These are phyloP conservation scores for Rissa tridactyla DNA, from an alignment of 2,113 vertebrate genomes.

Conservation along the genomic window DNA sequence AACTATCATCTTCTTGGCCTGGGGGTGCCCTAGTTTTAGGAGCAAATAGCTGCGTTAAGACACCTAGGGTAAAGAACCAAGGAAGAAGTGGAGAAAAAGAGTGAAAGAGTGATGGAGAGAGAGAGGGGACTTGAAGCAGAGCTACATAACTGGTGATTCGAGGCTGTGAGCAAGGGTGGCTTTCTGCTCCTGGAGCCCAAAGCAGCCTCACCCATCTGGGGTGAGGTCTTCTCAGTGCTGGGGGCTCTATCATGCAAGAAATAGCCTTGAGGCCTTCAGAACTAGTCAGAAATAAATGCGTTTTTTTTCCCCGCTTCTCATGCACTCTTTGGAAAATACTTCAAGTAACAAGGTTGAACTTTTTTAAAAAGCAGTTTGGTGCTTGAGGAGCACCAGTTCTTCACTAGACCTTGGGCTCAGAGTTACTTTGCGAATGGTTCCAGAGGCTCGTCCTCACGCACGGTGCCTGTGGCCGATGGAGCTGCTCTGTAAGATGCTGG, in stretches of 20 bases:
- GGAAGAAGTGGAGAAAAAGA: not conserved
- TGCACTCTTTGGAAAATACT: not conserved
- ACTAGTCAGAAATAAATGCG: too few relatives aligned
- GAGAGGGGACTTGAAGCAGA: not conserved
- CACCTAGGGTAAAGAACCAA: not conserved
- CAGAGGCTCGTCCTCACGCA: fast-evolving
- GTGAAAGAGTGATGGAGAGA: not conserved
- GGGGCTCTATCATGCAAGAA: not conserved
- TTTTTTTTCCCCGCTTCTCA: too few relatives aligned
- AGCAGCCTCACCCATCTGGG: not conserved
- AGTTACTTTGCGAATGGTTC: not conserved
- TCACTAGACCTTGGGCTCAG: not conserved
- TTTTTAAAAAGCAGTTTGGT: not conserved
- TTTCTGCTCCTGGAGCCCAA: not conserved
- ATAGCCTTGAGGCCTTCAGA: not conserved
- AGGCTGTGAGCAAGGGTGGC: not conserved
- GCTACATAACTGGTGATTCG: not conserved
- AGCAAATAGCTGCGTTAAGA: not conserved
- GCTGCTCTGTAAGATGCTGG: too few relatives aligned
- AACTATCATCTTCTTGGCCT: not conserved
- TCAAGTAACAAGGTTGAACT: not conserved
- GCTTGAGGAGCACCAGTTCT: not conserved
- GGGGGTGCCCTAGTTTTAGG: fast-evolving
- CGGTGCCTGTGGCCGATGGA: fast-evolving
- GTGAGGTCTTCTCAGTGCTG: not conserved